These are phyloP conservation scores for Cnemophilus loriae DNA, from an alignment of 2,113 vertebrate genomes.

Conservation along the genomic window DNA sequence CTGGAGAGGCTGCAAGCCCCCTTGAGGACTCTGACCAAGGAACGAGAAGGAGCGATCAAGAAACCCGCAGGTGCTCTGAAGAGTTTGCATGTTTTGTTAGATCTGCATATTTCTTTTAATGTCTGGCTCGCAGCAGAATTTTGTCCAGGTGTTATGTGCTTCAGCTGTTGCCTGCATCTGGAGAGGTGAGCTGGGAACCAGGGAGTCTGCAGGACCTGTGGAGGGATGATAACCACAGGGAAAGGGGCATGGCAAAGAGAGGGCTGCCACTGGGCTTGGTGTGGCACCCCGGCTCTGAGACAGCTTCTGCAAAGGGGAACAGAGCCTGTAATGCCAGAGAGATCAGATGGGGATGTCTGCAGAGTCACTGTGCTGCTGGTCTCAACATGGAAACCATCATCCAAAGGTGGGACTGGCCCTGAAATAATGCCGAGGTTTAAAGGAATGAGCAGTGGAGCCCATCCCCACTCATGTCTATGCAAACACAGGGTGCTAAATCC, in stretches of 20 bases:
- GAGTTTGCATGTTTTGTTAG: not conserved
- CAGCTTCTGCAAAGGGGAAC: not conserved
- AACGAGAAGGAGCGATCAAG: not conserved
- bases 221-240: rapidly evolving
- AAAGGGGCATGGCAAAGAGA: not conserved
- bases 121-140: constrained; percentile 31
- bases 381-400: rapidly evolving
- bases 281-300: not conserved
- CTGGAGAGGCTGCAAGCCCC: not conserved
- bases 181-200: not conserved
- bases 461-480: not conserved
- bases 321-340: not conserved
- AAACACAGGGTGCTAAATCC: not conserved
- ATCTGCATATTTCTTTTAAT: constrained; percentile 11
- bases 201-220: not conserved
- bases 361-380: not conserved
- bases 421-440: not conserved
- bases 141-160: not conserved
- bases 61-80: constrained; percentile 22
- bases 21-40: constrained; percentile 10
- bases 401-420: not conserved
- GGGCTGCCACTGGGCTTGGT: not conserved
- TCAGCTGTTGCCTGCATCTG: not conserved
- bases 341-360: not conserved
- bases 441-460: not conserved